Evolutionary conservation across 2,113 vertebrate species (phyloP), one percentile per base, ranked within the genome.

Genomic region (Grallaria varia): DNA sequence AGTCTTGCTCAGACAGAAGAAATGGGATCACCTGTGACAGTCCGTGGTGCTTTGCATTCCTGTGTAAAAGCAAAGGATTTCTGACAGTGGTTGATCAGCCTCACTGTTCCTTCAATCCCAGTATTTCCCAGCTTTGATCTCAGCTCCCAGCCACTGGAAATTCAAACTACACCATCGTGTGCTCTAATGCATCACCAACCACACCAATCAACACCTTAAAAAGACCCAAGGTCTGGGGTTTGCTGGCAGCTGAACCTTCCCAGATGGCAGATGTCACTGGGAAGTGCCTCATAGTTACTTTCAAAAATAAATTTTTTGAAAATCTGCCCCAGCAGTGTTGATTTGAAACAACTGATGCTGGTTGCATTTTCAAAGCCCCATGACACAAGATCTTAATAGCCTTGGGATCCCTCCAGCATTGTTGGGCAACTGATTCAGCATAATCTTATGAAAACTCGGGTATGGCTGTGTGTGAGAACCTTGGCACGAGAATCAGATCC

Each of bases 321-420:
- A 81, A 37, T 20, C 58, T 45, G 23, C 35, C 39, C 59, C 56
- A 63, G 84, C 40, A 69, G 72, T 4, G 7, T 19, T 76, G 71
- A 80, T 90, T 76, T 17, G n/a, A 88, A 94, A 82, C 49, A 73
- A 77, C 67, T 71, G 67, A 49, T 92, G 85, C 16, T 86, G 73
- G 33, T 45, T 86, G 85, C 50, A 55, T 40, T 56, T 72, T 80
- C 84, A 93, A 80, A 90, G 78, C 63, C 25, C 11, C 18, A 4
- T 49, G 78, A 76, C 85, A 94, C 23, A 85, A 74, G 53, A 73
- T 37, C 23, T 86, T 58, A 69, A 85, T 2, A 73, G 8, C 42
- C 37, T 77, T 93, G 92, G 85, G 72, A 84, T 86, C 37, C n/a
- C 47, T 93, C 90, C 94, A 95, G 75, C 82, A 66, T 62, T 95